Base-by-base conservation (phyloP, 2,797 vertebrate species). In the Acanthis flammea region DNA sequence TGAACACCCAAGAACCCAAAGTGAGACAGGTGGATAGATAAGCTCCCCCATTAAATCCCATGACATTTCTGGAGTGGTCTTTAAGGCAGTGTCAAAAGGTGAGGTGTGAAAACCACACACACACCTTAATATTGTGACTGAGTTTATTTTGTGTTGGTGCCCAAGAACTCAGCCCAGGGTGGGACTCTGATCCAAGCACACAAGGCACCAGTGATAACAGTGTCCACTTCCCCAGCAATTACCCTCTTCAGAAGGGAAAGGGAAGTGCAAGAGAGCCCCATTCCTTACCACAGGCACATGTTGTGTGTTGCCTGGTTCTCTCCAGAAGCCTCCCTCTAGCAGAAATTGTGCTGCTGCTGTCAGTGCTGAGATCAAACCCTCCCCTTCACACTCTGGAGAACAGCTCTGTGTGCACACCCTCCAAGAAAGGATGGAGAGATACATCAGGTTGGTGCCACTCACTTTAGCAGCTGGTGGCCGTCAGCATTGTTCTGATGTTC, bases 401-500 rank as follows among this genome's bases (percentile, higher is more conserved):
- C 4, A 37, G 71, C 15, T 85, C 22, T 54, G 24, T 14, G 28
- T 35, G 44, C 7, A n/a, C 77, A 63, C 8, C 6, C 72, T 42
- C 24, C 24, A 45, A 44, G 39, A 85, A 71, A 77, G 0, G 0
- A 54, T 7, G 39, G 50, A 42, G 24, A 60, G 17, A 58, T 6
- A 12, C 27, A 57, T 11, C 42, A 86, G 45, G 44, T 67, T 60
- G 41, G 10, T 42, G 74, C 50, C 4, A 8, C 18, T n/a, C n/a
- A 8, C 57, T 87, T 62, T 6, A 73, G 63, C 3, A 0, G 75
- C 79, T 92, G 92, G 62, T 81, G 60, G 67, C 75, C 71, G 37
- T 72, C 81, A 79, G 33, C 44, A 73, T 7, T 48, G 51, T 45
- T 92, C 77, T 92, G 71, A 76, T 85, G 71, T 74, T 88, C 50